Conservation (phyloP, 2,113 vertebrate genomes). For the Gymnorhina tibicen region DNA sequence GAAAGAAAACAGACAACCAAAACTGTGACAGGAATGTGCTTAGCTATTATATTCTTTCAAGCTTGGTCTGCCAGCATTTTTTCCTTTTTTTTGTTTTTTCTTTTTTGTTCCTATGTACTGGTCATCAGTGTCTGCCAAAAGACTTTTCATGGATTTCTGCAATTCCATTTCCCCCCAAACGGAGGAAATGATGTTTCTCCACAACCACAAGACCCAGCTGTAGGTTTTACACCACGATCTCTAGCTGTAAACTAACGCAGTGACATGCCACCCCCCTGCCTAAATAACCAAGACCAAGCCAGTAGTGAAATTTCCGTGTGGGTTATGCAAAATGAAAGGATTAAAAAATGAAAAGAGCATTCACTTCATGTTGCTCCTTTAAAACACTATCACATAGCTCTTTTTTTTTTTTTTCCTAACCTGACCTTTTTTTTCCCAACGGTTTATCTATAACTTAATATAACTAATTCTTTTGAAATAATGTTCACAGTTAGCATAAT, state of each 20-base stretch:
- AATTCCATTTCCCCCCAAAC: not conserved
- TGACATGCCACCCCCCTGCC: not conserved
- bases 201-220: not conserved
- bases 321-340: conserved; percentile 54
- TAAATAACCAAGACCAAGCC: not conserved
- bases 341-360: conserved; percentile 47
- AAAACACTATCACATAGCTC: conserved; percentile 50
- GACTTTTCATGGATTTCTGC: not conserved
- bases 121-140: not conserved
- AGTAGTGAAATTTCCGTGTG: not conserved
- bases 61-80: conserved; percentile 10
- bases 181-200: conserved; percentile 31
- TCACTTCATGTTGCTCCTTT: conserved; percentile 56
- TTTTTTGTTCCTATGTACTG: not conserved
- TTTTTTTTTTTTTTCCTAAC: conserved; percentile 22
- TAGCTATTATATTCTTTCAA: conserved; percentile 1
- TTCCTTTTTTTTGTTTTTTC: not conserved
- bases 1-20: not conserved
- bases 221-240: not conserved
- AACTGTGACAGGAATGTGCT: conserved; percentile 37
- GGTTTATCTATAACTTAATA: conserved; percentile 81
- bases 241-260: conserved; percentile 10
- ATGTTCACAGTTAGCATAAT: conserved; percentile 83
- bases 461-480: conserved; percentile 89
- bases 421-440: conserved; percentile 72